A percentile compares a stretch with the other conserved stretches of the same genome.
Conservation (phyloP, 2,113 vertebrate genomes). For the Tetrao urogallus region DNA sequence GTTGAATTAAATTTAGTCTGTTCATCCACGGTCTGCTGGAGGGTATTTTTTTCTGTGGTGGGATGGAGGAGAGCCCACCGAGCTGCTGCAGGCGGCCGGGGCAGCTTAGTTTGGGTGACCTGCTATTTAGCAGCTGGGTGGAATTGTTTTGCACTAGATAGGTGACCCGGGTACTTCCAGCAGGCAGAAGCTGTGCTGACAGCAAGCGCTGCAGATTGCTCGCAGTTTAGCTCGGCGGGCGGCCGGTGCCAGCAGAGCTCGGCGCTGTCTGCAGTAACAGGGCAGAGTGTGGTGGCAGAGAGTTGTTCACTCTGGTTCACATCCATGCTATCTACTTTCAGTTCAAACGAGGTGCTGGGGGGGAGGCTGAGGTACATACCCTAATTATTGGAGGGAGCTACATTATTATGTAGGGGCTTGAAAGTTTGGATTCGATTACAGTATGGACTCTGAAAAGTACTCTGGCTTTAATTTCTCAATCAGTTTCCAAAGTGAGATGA, state of each 20-base stretch:
- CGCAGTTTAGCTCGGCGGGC: background rate
- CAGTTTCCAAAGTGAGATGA: background rate
- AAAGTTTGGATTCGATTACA: background rate
- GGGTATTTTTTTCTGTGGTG: background rate
- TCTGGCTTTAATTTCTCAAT: background rate
- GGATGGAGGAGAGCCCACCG: background rate
- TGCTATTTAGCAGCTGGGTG: background rate
- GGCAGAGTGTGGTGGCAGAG: background rate
- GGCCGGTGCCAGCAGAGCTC: background rate
- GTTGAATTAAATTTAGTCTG: background rate
- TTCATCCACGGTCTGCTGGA: background rate
- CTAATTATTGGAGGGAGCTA: background rate
- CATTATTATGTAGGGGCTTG: background rate
- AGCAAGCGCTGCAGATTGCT: fast-evolving
- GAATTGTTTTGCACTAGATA: background rate
- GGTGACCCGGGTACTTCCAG: background rate
- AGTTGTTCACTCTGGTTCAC: background rate
- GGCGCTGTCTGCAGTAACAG: background rate
- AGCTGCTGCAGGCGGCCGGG: background rate
- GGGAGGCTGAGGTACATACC: background rate
- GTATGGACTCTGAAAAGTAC: background rate
- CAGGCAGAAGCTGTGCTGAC: background rate
- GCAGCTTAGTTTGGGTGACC: background rate
- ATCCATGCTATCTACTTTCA: background rate
- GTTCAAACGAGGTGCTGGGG: background rate